A percentile compares a stretch with the other conserved stretches of the same genome.
These are phyloP conservation scores for Myopa tessellatipennis DNA, from an alignment of 2,888 invertebrate species.

Conservation along the genomic window DNA sequence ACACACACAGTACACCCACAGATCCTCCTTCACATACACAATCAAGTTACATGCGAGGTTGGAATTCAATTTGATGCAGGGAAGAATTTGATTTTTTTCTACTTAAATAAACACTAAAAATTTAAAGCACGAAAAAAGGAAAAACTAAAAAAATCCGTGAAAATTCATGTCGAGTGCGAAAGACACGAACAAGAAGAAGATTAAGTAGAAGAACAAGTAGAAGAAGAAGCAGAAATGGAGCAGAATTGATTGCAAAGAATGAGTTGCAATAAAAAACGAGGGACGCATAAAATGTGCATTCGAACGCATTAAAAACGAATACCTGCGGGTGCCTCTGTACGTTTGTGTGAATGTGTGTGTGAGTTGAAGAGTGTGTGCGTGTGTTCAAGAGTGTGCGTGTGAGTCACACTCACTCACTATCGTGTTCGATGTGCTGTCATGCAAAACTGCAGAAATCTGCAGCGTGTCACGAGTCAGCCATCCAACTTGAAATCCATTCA, in stretches of 20 bases:
- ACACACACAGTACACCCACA: not conserved
- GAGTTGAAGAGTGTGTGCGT: constrained; percentile 5
- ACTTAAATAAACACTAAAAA: not conserved
- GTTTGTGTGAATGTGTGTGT: not conserved
- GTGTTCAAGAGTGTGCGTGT: no score
- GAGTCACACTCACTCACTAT: not conserved
- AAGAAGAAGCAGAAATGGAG: constrained; percentile 4
- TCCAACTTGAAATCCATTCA: constrained; percentile 5
- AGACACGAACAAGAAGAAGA: not conserved
- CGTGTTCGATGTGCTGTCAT: not conserved
- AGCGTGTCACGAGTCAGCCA: constrained; percentile 9
- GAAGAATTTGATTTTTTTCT: not conserved
- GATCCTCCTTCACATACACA: not conserved
- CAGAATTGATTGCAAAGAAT: constrained; percentile 14
- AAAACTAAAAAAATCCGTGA: not conserved
- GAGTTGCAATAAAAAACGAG: constrained; percentile 15
- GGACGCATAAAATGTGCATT: constrained; percentile 17
- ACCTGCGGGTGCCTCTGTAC: constrained; percentile 54
- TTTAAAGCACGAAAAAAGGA: no score
- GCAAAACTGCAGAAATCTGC: constrained; percentile 19
- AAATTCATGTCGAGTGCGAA: not conserved
- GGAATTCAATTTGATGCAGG: constrained; percentile 17
- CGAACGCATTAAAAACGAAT: constrained; percentile 6
- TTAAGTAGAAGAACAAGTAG: not conserved
- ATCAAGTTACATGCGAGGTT: not conserved